Evolutionary conservation across 2,113 vertebrate species (phyloP).

Genomic region (Blennius ocellaris): DNA sequence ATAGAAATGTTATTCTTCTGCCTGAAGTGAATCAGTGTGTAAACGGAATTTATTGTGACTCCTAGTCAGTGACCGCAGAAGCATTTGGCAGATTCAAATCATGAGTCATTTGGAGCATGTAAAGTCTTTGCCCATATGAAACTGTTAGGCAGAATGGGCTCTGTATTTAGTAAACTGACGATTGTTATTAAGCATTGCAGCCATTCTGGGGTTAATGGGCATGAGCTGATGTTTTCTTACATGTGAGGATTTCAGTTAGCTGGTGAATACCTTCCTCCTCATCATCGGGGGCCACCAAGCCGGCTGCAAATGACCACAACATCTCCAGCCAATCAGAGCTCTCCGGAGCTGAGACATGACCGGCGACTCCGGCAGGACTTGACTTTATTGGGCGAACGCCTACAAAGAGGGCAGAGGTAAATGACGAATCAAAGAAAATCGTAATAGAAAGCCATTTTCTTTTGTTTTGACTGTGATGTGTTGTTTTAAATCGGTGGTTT

Average conservation of each 20-base stretch:
- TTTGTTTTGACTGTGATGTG: too few relatives aligned
- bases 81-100: conserved; percentile 4
- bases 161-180: not conserved
- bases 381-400: conserved; percentile 53
- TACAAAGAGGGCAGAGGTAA: too few relatives aligned
- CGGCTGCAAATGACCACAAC: conserved; percentile 57
- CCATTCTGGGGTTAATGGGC: conserved; percentile 13
- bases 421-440: too few relatives aligned
- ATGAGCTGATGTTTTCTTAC: conserved; percentile 71
- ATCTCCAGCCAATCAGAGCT: conserved; percentile 68
- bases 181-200: not conserved
- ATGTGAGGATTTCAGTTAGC: conserved; percentile 75
- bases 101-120: not conserved
- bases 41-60: conserved; percentile 14
- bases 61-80: conserved; percentile 15
- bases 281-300: conserved; percentile 75
- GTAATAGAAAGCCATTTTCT: too few relatives aligned
- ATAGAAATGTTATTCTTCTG: conserved; percentile 25
- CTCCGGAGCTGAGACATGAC: conserved; percentile 36
- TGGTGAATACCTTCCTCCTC: conserved; percentile 82
- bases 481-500: too few relatives aligned
- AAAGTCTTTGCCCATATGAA: not conserved
- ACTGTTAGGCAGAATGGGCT: not conserved
- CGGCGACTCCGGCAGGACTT: conserved; percentile 6
- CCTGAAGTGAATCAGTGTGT: conserved; percentile 2